Percentiles rank a stretch among this genome's conserved stretches.
Conservation (phyloP, 2,113 vertebrate species). For the Serranochromis macrocephalus region DNA sequence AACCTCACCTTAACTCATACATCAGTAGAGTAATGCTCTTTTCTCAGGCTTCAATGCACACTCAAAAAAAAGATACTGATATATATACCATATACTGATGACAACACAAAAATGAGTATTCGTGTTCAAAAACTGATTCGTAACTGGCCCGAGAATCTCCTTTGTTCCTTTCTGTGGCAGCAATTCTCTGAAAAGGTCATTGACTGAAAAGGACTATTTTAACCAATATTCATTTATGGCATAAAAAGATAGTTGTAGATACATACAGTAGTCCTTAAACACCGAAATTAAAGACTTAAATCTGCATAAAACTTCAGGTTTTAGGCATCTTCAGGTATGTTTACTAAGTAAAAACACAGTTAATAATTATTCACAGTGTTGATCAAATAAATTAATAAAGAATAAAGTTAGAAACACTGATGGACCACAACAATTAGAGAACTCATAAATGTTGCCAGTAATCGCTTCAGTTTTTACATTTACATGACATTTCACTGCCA, state of each 20-base stretch:
- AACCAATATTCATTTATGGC: neutral
- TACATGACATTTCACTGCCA: neutral
- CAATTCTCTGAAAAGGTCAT: neutral
- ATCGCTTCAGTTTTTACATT: neutral
- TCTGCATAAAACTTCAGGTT: neutral
- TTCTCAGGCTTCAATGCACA: neutral
- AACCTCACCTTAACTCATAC: constrained; percentile 38
- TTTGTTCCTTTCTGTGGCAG: neutral
- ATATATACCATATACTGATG: neutral
- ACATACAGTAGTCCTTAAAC: neutral
- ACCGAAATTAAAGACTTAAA: neutral
- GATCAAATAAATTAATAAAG: neutral
- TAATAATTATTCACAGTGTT: neutral
- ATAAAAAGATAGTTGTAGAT: neutral
- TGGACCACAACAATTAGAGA: neutral
- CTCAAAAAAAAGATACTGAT: neutral
- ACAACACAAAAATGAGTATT: neutral
- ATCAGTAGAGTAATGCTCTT: constrained; percentile 35
- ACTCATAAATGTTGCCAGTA: neutral
- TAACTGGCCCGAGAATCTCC: rapidly evolving
- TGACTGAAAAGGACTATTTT: neutral
- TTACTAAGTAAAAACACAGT: neutral
- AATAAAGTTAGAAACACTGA: neutral
- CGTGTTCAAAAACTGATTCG: neutral
- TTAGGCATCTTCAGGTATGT: neutral